Evolutionary conservation across 2,888 invertebrate genomes (phyloP), one percentile per base, ranked within the genome.

Genomic region (Prosopocoilus inquinatus): DNA sequence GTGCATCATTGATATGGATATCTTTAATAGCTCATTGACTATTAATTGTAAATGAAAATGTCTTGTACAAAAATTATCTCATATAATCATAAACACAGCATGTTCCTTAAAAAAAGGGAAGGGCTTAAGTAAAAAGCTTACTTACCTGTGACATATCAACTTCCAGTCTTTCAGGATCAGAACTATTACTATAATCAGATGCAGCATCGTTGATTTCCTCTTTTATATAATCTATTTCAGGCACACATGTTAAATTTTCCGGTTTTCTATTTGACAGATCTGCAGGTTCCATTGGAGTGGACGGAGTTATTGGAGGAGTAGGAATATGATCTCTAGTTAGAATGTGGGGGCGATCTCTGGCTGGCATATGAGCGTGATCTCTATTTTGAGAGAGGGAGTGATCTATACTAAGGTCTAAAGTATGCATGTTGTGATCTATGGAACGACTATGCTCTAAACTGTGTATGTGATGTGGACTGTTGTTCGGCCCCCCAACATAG

Each of bases 91-190:
- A n/a, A n/a, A n/a, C n/a, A n/a, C n/a, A n/a, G n/a, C n/a, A n/a
- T n/a, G n/a, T n/a, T n/a, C n/a, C n/a, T n/a, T n/a, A n/a, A n/a
- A n/a, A n/a, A n/a, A n/a, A n/a, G n/a, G 1, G 33, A 11, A 28
- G n/a, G n/a, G n/a, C n/a, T n/a, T n/a, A 28, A 28, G 7, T 28
- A 28, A 28, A 5, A 4, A 34, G 8, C 8, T 48, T 16, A 62
- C 57, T 61, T 69, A 76, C 78, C 68, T 79, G 79, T 34, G 79
- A 79, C 73, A 86, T 85, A 73, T 88, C 88, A 75, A 89, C 88
- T 69, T 89, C 88, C 66, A 89, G 76, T 66, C 89, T 79, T 65
- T 87, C 88, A 1, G 88, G 88, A 78, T 90, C 90, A 0, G 89
- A 88, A 63, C 86, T 86, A 70, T 85, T 86, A 72, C 87, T 87